A percentile compares a stretch with the other conserved stretches of the same genome.
These are phyloP conservation scores for Macrobrachium rosenbergii DNA, from an alignment of 1,140 invertebrate genomes.

Conservation along the genomic window DNA sequence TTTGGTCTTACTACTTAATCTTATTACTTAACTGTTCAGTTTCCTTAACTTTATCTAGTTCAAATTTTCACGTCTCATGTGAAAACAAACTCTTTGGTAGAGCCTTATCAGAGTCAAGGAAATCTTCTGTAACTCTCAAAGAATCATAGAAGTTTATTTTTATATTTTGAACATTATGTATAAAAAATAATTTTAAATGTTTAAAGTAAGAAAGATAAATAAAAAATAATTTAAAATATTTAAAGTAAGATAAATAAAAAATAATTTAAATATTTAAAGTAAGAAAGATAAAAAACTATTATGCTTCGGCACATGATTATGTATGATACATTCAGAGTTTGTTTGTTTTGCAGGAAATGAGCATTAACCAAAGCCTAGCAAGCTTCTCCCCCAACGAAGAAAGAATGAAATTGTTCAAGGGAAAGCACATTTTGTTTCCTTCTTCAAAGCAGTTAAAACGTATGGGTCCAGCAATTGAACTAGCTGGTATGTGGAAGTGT, in stretches of 20 bases:
- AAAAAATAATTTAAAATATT: too few species aligned
- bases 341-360: slow-evolving; percentile 14
- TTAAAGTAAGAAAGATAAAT: background rate
- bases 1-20: too few species aligned
- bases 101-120: too few species aligned
- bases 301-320: background rate
- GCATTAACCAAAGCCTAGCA: background rate
- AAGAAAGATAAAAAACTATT: background rate
- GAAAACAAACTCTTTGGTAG: too few species aligned
- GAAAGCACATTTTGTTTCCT: slow-evolving; percentile 19
- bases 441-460: slow-evolving; percentile 13
- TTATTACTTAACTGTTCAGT: too few species aligned
- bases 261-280: background rate
- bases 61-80: too few species aligned
- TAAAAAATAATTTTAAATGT: background rate
- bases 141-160: background rate
- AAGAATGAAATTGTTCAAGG: slow-evolving; percentile 8
- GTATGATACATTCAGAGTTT: background rate
- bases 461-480: slow-evolving; percentile 4
- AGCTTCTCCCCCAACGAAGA: slow-evolving; percentile 6
- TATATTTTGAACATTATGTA: background rate
- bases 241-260: background rate
- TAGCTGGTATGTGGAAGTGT: background rate
- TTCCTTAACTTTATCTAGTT: too few species aligned
- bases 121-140: too few species aligned